Evolutionary conservation across 1,140 invertebrate species (phyloP).

Genomic region (Megathymus violae): DNA sequence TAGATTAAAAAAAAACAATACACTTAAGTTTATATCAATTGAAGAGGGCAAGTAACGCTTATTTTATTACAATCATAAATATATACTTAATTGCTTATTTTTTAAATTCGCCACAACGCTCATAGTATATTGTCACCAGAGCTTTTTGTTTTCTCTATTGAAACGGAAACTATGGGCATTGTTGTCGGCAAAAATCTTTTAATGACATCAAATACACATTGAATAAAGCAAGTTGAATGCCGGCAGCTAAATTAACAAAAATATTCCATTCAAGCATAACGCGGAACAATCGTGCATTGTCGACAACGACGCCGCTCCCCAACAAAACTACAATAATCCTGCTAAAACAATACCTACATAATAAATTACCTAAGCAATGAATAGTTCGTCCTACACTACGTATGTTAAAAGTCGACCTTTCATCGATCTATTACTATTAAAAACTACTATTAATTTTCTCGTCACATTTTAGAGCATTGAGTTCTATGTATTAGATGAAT

Average conservation of each 20-base stretch:
- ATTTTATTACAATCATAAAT: too few relatives aligned
- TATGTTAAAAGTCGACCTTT: too few relatives aligned
- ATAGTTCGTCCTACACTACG: too few relatives aligned
- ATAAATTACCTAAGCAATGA: not conserved
- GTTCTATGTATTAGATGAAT: too few relatives aligned
- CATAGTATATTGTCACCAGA: not conserved
- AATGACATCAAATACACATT: slow-evolving; percentile 37
- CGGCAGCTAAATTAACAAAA: slow-evolving; percentile 50
- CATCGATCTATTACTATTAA: too few relatives aligned
- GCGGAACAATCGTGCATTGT: slow-evolving; percentile 51
- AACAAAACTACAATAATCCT: slow-evolving; percentile 38
- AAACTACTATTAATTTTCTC: too few relatives aligned
- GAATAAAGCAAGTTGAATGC: slow-evolving; percentile 34
- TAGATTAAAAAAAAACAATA: too few relatives aligned
- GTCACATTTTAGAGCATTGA: too few relatives aligned
- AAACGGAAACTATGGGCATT: slow-evolving; percentile 28
- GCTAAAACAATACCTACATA: slow-evolving; percentile 29
- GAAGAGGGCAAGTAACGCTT: too few relatives aligned
- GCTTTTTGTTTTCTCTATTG: slow-evolving; percentile 29
- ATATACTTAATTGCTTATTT: too few relatives aligned
- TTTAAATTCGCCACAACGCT: not conserved
- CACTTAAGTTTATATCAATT: too few relatives aligned
- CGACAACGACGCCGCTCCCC: slow-evolving; percentile 23
- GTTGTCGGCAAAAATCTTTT: slow-evolving; percentile 23
- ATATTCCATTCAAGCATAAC: slow-evolving; percentile 42